Evolutionary conservation across 2,113 vertebrate species (phyloP).

Genomic region (Cisticola juncidis): DNA sequence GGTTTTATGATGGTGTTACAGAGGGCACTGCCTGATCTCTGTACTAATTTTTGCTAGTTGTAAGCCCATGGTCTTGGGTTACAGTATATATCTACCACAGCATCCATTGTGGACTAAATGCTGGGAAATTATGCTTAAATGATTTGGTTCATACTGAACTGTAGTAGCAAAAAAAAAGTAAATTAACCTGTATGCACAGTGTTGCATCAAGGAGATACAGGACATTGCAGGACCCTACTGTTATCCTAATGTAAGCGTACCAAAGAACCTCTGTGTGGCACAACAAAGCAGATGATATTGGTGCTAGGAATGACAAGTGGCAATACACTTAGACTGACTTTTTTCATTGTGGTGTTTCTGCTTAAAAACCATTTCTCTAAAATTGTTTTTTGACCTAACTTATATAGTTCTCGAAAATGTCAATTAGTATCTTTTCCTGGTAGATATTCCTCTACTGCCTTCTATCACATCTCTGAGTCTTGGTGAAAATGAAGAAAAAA

Average conservation of each 20-base stretch:
- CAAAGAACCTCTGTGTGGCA: neutral
- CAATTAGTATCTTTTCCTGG: neutral
- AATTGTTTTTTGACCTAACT: neutral
- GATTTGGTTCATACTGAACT: neutral
- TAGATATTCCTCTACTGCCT: conserved; percentile 96
- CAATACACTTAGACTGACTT: neutral
- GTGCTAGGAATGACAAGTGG: neutral
- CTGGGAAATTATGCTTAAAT: neutral
- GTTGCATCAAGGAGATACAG: neutral
- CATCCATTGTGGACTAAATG: neutral
- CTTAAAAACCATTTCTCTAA: neutral
- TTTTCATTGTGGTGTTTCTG: neutral
- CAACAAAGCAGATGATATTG: neutral
- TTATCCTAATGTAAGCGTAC: neutral
- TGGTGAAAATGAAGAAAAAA: conserved; percentile 86
- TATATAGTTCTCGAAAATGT: neutral
- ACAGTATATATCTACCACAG: neutral
- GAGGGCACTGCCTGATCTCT: neutral
- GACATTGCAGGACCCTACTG: accelerated
- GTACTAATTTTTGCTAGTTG: neutral
- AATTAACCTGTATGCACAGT: neutral
- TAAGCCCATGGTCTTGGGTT: neutral
- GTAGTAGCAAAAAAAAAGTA: neutral
- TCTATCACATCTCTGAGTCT: conserved; percentile 92
- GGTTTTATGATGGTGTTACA: neutral